Base-by-base conservation (phyloP, 2,888 invertebrate species). In the Saturnia pavonia region DNA sequence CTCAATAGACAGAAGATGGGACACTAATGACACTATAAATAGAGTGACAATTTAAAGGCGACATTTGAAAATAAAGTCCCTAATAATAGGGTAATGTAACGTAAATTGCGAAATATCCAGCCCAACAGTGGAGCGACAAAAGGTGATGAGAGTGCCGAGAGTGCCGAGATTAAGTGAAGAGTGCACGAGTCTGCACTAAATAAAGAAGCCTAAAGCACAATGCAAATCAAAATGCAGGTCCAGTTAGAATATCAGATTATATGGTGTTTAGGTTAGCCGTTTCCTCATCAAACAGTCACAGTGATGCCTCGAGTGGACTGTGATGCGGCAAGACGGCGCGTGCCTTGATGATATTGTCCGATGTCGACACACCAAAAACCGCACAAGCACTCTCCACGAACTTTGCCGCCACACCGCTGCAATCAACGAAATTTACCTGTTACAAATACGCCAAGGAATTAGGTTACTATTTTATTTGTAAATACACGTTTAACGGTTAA, bases 241-340 rank as follows among this genome's bases (percentile, higher is more conserved):
- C 16, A 60, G 54, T 54, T 54, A 54, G 27, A 60, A 27, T 60
- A 27, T 27, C 4, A 27, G 25, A 60, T 0, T 60, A 27, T 60
- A 27, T 27, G 14, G 27, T 27, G 25, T 60, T 27, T 27, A 27
- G 57, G 25, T 25, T 27, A 60, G 16, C 3, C 57, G 57, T 72
- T 73, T 72, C 72, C 79, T 74, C 67, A 92, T 84, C 57, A 88
- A 82, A 75, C 92, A 92, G 80, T 89, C 82, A 78, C 93, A 93
- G 74, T 82, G 84, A 66, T 83, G 85, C 70, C 79, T 76, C 71
- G 85, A 78, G 73, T 82, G 81, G 70, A 87, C 83, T 54, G 88
- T 83, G 76, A 90, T 83, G 75, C 87, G 82, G 85, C 93, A 93
- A 45, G 84, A 77, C 11, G 91, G 87, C 69, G 92, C 91, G 77